Percentiles rank a stretch among this genome's conserved stretches.
Evolutionary conservation across 1,140 invertebrate species (phyloP).

Genomic region (Leptestheria dahalacensis): DNA sequence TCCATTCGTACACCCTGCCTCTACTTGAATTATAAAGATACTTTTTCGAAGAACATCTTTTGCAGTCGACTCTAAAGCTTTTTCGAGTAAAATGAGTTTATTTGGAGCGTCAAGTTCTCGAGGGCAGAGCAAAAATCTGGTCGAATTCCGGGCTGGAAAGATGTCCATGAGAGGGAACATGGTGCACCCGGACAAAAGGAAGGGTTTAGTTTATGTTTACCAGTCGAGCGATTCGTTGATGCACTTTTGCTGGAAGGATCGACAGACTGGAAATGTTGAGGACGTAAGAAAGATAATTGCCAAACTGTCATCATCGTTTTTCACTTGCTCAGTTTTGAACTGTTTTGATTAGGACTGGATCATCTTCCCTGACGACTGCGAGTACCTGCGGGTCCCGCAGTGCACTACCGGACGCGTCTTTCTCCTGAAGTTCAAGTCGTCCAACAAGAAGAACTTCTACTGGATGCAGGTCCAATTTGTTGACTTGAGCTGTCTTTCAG

Average conservation of each 20-base stretch:
- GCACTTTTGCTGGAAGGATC: conserved; percentile 97
- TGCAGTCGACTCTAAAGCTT: too few relatives aligned
- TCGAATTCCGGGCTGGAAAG: conserved; percentile 92
- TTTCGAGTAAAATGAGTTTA: conserved; percentile 28
- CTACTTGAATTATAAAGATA: too few relatives aligned
- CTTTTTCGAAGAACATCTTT: too few relatives aligned
- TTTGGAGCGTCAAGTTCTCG: conserved; percentile 54
- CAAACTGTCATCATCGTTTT: not conserved
- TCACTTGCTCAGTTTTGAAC: not conserved
- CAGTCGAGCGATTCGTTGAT: conserved; percentile 91
- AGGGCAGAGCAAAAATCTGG: conserved; percentile 71
- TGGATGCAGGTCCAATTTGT: conserved; percentile 86
- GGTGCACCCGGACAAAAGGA: conserved; percentile 88
- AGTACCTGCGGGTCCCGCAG: conserved; percentile 85
- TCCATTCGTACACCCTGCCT: too few relatives aligned
- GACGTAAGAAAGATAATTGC: conserved; percentile 38
- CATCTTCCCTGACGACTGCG: conserved; percentile 96
- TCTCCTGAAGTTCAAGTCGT: conserved; percentile 90
- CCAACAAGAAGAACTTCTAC: conserved; percentile 82
- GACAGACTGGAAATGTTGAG: conserved; percentile 55
- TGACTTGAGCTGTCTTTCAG: not conserved
- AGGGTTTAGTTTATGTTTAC: conserved; percentile 85
- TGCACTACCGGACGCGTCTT: conserved; percentile 93
- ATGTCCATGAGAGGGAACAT: conserved; percentile 89
- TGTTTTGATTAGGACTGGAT: conserved; percentile 64